Conservation (phyloP, 1,140 invertebrate species). For the Drosophila busckii region DNA sequence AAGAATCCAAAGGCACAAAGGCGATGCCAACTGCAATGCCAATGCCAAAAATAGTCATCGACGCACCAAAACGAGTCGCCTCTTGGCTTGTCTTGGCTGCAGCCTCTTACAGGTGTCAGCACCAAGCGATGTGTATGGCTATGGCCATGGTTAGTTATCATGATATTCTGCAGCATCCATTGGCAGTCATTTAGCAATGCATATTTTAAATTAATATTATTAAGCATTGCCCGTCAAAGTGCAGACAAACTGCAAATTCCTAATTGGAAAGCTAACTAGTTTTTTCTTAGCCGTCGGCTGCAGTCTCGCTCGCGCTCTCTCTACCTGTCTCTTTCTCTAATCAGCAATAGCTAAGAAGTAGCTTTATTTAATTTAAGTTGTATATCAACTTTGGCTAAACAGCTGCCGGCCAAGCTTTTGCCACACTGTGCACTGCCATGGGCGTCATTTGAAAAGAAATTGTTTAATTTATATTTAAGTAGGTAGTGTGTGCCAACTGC, state of each 20-base stretch:
- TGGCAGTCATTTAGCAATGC: constrained; percentile 22
- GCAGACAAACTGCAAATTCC: neutral
- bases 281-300: no score
- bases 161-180: neutral
- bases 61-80: constrained; percentile 37
- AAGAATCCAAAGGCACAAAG: constrained; percentile 30
- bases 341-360: no score
- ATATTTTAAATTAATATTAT: constrained; percentile 44
- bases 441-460: no score
- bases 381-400: no score
- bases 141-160: constrained; percentile 1
- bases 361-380: no score
- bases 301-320: no score
- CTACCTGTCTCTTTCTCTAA: no score
- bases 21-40: constrained; percentile 13
- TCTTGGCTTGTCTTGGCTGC: neutral
- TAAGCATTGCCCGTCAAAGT: constrained; percentile 16
- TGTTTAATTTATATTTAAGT: no score
- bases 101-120: constrained; percentile 51
- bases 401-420: no score
- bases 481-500: no score
- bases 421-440: no score
- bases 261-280: constrained; percentile 8
- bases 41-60: constrained; percentile 33
- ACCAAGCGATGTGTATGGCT: constrained; percentile 44